Base-by-base conservation (phyloP, 2,113 vertebrate genomes). In the Myiagra hebetior region DNA sequence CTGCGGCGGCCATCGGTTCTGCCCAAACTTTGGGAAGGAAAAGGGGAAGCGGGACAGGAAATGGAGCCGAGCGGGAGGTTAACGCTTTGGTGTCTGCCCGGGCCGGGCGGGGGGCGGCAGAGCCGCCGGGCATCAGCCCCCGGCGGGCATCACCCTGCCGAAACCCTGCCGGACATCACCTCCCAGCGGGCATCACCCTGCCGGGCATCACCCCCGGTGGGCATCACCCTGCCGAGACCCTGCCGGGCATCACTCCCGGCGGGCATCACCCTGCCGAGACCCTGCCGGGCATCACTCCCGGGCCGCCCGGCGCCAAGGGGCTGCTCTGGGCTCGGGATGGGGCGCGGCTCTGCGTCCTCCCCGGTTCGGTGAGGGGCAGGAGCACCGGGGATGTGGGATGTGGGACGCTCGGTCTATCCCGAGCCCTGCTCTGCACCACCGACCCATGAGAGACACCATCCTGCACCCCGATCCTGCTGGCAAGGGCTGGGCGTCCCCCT, bases 31-130 rank as follows among this genome's bases (percentile, higher is more conserved):
- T 15, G 26, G 55, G 39, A 24, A 77, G 30, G 73, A 19, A 70
- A 95, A 94, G 20, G 47, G 89, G 96, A 97, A 97, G 77, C 72
- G 9, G 49, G 13, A 10, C 92, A 93, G 95, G 95, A 95, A 96
- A 76, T 3, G 57, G 52, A 56, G 16, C 14, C 49, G 52, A 63
- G 55, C 9, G n/a, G n/a, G 47, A 31, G 41, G 27, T 79, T 89
- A 85, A 81, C 81, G 23, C 77, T 75, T 30, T 49, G 77, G 28
- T 81, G 80, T 68, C 85, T 42, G 93, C 35, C 31, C 24, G 11
- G 27, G 15, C 9, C 16, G 31, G 27, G 30, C 39, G 21, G 3
- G 15, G 24, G 6, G 35, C 6, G 11, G 30, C 87, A 42, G 39
- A 37, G 10, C 62, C 19, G 20, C 8, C 23, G 16, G 42, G 15